Conservation (phyloP, 2,113 vertebrate species). For the Zosterops hypoxanthus region DNA sequence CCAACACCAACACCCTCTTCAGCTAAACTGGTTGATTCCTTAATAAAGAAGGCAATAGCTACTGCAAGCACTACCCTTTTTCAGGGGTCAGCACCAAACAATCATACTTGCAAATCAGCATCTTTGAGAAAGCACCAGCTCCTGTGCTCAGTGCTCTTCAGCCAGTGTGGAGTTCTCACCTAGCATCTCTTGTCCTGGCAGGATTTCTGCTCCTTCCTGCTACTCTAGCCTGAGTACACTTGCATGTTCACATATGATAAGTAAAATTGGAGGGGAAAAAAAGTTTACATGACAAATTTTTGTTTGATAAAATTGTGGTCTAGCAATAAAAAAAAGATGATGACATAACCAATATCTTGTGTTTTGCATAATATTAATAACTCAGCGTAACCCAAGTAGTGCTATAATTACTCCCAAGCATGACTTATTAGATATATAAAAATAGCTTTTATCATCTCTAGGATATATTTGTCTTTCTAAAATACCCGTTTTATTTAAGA, state of each 20-base stretch:
- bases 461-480: constrained; percentile 47
- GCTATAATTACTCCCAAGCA: constrained; percentile 23
- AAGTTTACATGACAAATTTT: background rate
- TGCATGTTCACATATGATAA: background rate
- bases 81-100: background rate
- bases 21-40: background rate
- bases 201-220: background rate
- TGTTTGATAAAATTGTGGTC: constrained; percentile 26
- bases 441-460: constrained; percentile 10
- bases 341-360: background rate
- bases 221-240: background rate
- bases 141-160: background rate
- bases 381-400: constrained; percentile 9
- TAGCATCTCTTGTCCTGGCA: background rate
- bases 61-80: background rate
- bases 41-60: no score
- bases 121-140: background rate
- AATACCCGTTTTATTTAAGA: constrained; percentile 30
- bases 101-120: background rate
- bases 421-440: constrained; percentile 58
- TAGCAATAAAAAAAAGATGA: background rate
- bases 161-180: fast-evolving
- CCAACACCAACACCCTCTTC: background rate
- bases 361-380: constrained; percentile 53
- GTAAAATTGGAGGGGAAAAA: background rate